Evolutionary conservation across 2,888 invertebrate species (phyloP), one percentile per base, ranked within the genome.

Genomic region (Eristalis intricaria): DNA sequence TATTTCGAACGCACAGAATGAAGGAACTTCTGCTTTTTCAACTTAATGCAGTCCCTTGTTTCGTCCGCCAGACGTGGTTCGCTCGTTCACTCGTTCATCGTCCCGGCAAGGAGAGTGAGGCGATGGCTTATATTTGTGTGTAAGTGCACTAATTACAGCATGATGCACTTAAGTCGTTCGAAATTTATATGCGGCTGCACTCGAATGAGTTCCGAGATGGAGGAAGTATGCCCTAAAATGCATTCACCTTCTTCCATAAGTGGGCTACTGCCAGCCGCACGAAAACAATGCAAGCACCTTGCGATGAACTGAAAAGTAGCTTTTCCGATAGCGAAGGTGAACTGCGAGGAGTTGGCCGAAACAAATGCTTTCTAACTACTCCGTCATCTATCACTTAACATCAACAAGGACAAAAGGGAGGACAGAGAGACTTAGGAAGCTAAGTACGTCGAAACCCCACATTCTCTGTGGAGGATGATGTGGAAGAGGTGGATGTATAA

Each of bases 361-460:
- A 84, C 87, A 87, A 87, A 87, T 87, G 84, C 79, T 76, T 87
- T 73, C 84, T 78, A 78, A 79, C 66, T 64, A 80, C 87, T 73
- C 79, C 71, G 76, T 84, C 87, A 87, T 87, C 84, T 84, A 87
- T 87, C 79, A 83, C 83, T 78, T 82, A 82, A 85, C 82, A 73
- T 85, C 82, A 73, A 68, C 69, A 43, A 77, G 82, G 82, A 75
- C 56, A 75, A 68, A 83, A 60, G 66, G 70, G 63, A 65, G 70
- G 75, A 29, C 40, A 71, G 77, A 35, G 15, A 35, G 15, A 35
- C 60, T 66, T 58, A 70, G 29, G 13, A 76, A 50, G 71, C 65
- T 65, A 63, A 68, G 63, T 63, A 40, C 13, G n/a, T n/a, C n/a
- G 15, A 43, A 50, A 35, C n/a, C 4, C 58, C 60, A 66, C 40